Conservation (phyloP, 2,113 vertebrate genomes). For the Hassar affinis region DNA sequence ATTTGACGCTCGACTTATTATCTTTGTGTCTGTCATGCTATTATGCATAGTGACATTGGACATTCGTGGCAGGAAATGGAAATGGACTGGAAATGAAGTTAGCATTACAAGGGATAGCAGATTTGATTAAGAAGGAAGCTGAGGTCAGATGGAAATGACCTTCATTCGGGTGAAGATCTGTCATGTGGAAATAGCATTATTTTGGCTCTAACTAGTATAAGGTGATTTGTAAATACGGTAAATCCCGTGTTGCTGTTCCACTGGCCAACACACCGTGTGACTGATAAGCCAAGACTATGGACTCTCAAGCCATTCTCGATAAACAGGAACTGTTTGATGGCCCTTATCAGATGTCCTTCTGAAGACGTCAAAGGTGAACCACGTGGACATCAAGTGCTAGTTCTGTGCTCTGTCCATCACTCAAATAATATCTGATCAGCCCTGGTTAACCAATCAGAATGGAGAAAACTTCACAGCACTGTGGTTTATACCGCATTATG, state of each 20-base stretch:
- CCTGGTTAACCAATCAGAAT: background rate
- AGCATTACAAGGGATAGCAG: constrained; percentile 60
- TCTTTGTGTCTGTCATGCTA: constrained; percentile 52
- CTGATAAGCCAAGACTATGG: background rate
- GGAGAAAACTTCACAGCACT: background rate
- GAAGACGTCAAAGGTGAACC: background rate
- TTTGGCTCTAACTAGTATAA: constrained; percentile 35
- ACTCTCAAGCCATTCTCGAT: background rate
- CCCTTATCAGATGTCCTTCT: background rate
- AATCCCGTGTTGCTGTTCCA: background rate
- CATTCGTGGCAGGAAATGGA: constrained; percentile 58
- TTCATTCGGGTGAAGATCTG: constrained; percentile 33
- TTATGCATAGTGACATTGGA: constrained; percentile 6
- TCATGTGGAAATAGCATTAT: constrained; percentile 41
- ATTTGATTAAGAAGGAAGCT: constrained; percentile 65
- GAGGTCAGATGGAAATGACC: constrained; percentile 54
- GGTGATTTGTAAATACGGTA: constrained; percentile 35
- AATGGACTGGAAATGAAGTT: constrained; percentile 61
- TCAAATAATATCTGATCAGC: background rate
- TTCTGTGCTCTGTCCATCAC: background rate
- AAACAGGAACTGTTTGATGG: background rate
- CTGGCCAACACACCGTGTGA: background rate
- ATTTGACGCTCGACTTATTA: constrained; percentile 52
- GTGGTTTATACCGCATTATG: background rate
- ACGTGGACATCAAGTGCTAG: background rate